Percentiles rank a stretch among this genome's conserved stretches.
Evolutionary conservation across 2,113 vertebrate genomes (phyloP).

Genomic region (Oostethus manadensis): DNA sequence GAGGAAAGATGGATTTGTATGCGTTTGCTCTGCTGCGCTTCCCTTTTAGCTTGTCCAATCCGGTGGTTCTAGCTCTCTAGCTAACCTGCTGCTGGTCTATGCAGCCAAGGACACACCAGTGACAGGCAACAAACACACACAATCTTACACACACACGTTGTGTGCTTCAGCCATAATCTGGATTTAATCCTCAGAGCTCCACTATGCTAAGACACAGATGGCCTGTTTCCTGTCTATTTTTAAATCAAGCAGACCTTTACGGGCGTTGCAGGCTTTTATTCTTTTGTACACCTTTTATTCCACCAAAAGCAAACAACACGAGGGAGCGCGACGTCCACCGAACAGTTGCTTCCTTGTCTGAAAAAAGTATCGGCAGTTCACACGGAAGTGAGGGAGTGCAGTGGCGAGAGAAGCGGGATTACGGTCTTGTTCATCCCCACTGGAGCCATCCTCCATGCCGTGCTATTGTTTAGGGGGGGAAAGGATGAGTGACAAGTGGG

Average conservation of each 20-base stretch:
- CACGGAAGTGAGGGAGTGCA: slow-evolving; percentile 28
- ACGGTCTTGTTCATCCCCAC: slow-evolving; percentile 54
- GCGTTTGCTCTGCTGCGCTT: slow-evolving; percentile 21
- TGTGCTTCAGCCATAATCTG: slow-evolving; percentile 84
- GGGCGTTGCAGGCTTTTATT: slow-evolving; percentile 49
- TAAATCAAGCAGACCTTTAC: slow-evolving; percentile 60
- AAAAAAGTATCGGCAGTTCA: slow-evolving; percentile 52
- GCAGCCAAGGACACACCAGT: slow-evolving; percentile 76
- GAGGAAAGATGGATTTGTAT: slow-evolving; percentile 1
- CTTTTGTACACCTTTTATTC: slow-evolving; percentile 61
- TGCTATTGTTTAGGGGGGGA: slow-evolving; percentile 44
- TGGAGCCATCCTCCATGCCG: slow-evolving; percentile 36
- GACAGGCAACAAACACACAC: slow-evolving; percentile 71
- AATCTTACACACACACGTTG: slow-evolving; percentile 50
- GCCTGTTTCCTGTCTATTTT: slow-evolving; percentile 76
- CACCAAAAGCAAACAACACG: slow-evolving; percentile 4
- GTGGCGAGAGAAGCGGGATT: slow-evolving; percentile 55
- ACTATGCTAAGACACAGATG: slow-evolving; percentile 84
- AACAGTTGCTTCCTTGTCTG: slow-evolving; percentile 62
- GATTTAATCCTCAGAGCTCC: slow-evolving; percentile 83
- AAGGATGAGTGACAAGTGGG: slow-evolving; percentile 40
- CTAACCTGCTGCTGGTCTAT: slow-evolving; percentile 68
- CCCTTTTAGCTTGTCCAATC: slow-evolving; percentile 37
- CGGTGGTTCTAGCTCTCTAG: slow-evolving; percentile 64
- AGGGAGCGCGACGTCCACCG: slow-evolving; percentile 27